These are phyloP conservation scores for Pristionchus japonicus DNA, from an alignment of 2,888 invertebrate species.

Conservation along the genomic window DNA sequence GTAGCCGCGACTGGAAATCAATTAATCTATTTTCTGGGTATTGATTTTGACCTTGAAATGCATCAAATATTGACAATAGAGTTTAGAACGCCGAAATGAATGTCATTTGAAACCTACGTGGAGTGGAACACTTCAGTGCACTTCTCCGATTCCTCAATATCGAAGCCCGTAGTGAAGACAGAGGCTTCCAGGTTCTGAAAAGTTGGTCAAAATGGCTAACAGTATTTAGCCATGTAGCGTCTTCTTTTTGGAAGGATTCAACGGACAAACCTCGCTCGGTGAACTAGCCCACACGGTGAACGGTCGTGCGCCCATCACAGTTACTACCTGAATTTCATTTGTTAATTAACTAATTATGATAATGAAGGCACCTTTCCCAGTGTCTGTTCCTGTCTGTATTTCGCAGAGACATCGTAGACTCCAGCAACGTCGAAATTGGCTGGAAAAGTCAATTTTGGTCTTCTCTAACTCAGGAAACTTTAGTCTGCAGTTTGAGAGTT, in stretches of 20 bases:
- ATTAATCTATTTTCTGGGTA: too few species aligned
- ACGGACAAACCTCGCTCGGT: not conserved
- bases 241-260: not conserved
- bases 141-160: slow-evolving; percentile 6
- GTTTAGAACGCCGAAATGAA: too few species aligned
- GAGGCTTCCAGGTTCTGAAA: slow-evolving; percentile 23
- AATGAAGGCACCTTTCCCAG: not conserved
- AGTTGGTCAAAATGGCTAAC: too few species aligned
- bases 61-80: too few species aligned
- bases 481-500: too few species aligned
- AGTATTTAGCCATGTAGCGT: too few species aligned
- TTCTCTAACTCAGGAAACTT: too few species aligned
- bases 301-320: not conserved
- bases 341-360: not conserved
- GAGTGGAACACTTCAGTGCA: not conserved
- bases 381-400: not conserved
- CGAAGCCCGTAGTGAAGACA: slow-evolving; percentile 6
- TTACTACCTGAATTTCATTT: not conserved
- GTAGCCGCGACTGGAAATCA: not conserved
- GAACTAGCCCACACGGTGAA: slow-evolving; percentile 43
- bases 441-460: too few species aligned
- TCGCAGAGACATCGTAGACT: not conserved
- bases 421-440: not conserved
- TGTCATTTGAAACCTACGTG: not conserved
- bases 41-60: too few species aligned